Percentiles rank a stretch among this genome's conserved stretches.
Conservation (phyloP, 2,113 vertebrate species). For the Osmerus mordax region DNA sequence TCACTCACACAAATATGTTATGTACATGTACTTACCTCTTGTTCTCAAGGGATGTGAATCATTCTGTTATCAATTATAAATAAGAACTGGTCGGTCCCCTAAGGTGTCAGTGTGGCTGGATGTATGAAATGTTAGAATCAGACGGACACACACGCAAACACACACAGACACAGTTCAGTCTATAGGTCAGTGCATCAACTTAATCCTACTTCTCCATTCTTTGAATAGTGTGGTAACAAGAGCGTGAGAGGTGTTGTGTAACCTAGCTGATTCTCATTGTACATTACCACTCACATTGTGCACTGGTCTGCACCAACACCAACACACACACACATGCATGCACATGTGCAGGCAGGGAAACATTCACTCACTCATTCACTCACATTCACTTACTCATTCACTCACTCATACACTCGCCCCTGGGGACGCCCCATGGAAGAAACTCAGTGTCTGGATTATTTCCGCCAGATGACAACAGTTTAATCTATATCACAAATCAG, state of each 20-base stretch:
- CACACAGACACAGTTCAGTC: slow-evolving; percentile 18
- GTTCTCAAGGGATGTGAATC: slow-evolving; percentile 12
- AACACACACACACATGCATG: background rate
- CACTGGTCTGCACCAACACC: slow-evolving; percentile 30
- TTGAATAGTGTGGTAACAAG: slow-evolving; percentile 26
- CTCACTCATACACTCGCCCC: background rate
- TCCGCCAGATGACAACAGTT: background rate
- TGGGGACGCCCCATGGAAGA: background rate
- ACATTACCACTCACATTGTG: slow-evolving; percentile 28
- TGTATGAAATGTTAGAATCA: background rate
- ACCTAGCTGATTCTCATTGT: slow-evolving; percentile 19
- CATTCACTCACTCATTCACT: background rate
- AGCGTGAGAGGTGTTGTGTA: slow-evolving; percentile 39
- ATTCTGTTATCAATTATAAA: slow-evolving; percentile 11
- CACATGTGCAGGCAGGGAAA: background rate
- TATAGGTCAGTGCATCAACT: background rate
- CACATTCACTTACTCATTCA: background rate
- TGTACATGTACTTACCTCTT: slow-evolving; percentile 30
- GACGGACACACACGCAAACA: background rate
- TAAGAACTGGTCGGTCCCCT: no score
- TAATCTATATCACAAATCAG: slow-evolving; percentile 9
- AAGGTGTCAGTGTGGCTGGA: background rate
- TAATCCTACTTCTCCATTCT: background rate
- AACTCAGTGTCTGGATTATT: background rate
- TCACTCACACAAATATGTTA: slow-evolving; percentile 23